phyloP scores from a whole-genome alignment of 2,113 vertebrate genomes.

The Zosterops lateralis region DNA sequence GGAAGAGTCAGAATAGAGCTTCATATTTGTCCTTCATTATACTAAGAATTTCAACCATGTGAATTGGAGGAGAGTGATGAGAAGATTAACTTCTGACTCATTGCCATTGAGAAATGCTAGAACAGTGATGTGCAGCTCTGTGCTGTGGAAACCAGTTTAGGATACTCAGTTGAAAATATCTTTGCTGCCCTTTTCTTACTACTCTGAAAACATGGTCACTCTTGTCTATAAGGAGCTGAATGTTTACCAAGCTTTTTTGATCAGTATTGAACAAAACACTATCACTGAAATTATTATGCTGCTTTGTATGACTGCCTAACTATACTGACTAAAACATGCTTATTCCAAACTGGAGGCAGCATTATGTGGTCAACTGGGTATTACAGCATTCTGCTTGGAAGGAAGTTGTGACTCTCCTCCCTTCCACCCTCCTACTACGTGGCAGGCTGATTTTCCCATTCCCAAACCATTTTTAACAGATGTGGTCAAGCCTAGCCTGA shows the following conservation, averaged over 20 bases:
- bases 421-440: slow-evolving; percentile 19
- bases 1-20: neutral
- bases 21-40: neutral
- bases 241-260: neutral
- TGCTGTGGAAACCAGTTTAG: neutral
- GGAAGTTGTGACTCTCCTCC: slow-evolving; percentile 48
- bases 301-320: neutral
- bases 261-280: neutral
- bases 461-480: slow-evolving; percentile 35
- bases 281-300: neutral
- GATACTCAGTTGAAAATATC: neutral
- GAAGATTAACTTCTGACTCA: neutral
- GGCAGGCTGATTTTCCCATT: slow-evolving; percentile 23
- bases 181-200: neutral
- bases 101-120: neutral
- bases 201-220: neutral
- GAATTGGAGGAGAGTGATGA: neutral
- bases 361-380: slow-evolving; percentile 22
- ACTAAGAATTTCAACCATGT: neutral
- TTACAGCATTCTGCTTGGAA: slow-evolving; percentile 34
- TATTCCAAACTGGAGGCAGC: slow-evolving; percentile 24
- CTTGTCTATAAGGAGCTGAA: neutral
- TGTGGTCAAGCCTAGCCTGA: slow-evolving; percentile 47
- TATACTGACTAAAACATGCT: neutral
- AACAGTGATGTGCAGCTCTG: neutral